Conservation (phyloP, 30 jellyfish, hydroid and myxozoan species). For the Clytia hemisphaerica region DNA sequence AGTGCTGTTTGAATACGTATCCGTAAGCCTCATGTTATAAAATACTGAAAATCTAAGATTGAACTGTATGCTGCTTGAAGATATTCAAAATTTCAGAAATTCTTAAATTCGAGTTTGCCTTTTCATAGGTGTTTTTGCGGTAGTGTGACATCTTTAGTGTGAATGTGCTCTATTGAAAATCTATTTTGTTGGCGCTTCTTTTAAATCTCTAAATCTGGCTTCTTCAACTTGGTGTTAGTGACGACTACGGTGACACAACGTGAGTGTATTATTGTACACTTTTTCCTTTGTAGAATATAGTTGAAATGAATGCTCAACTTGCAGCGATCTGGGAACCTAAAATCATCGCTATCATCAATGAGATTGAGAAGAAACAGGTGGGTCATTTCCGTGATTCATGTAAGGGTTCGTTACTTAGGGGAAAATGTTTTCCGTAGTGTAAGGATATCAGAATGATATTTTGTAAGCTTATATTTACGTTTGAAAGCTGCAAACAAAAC, state of each 20-base stretch:
- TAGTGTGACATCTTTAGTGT: too few species aligned
- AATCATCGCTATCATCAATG: conserved; percentile 56
- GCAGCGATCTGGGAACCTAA: conserved; percentile 71
- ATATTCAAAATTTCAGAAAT: too few species aligned
- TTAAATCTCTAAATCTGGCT: background rate
- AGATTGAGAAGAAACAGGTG: conserved; percentile 62
- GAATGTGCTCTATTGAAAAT: too few species aligned
- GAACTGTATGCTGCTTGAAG: too few species aligned
- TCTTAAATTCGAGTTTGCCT: background rate
- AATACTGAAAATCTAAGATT: too few species aligned
- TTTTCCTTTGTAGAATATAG: conserved; percentile 37
- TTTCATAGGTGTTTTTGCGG: background rate
- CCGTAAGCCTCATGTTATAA: conserved; percentile 31
- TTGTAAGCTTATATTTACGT: too few species aligned
- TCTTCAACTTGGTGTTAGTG: background rate
- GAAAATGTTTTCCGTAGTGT: too few species aligned
- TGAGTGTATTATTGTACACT: background rate
- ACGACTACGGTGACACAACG: background rate
- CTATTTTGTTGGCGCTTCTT: background rate
- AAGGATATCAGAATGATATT: too few species aligned
- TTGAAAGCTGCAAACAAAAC: too few species aligned
- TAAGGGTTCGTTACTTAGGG: too few species aligned
- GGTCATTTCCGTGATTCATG: too few species aligned
- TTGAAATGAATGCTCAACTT: conserved; percentile 33
- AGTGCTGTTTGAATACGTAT: conserved; percentile 71